Conservation (phyloP, 1,140 invertebrate genomes). For the Brachionus calyciflorus region DNA sequence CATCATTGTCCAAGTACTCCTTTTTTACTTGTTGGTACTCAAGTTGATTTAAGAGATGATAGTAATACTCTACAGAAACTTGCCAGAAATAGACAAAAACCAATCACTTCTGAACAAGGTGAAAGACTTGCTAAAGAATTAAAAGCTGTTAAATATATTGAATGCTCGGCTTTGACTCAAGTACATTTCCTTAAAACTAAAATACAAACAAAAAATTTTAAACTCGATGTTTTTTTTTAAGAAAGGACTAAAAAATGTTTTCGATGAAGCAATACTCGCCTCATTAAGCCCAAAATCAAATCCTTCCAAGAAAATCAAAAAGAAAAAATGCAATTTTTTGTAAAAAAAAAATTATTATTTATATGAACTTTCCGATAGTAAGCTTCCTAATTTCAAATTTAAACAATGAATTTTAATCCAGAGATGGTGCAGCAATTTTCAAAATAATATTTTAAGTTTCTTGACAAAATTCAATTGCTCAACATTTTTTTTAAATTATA, state of each 20-base stretch:
- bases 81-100: neutral
- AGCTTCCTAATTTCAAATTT: too few species aligned
- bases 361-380: too few species aligned
- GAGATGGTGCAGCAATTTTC: too few species aligned
- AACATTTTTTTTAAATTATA: too few species aligned
- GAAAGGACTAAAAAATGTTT: slow-evolving; percentile 99
- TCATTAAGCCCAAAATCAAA: slow-evolving; percentile 61
- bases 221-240: slow-evolving; percentile 62
- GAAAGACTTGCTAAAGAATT: slow-evolving; percentile 98
- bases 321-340: neutral
- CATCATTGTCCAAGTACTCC: slow-evolving; percentile 62
- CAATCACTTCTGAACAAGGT: slow-evolving; percentile 63
- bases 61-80: slow-evolving; percentile 71
- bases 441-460: too few species aligned
- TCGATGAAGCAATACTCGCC: slow-evolving; percentile 97
- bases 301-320: slow-evolving; percentile 69
- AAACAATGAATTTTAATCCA: too few species aligned
- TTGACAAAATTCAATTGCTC: too few species aligned
- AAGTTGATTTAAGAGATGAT: slow-evolving; percentile 64
- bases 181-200: neutral
- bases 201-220: neutral
- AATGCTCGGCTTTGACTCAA: slow-evolving; percentile 35
- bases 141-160: slow-evolving; percentile 64
- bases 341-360: neutral
- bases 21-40: slow-evolving; percentile 59